Base-by-base conservation (phyloP, 1,140 invertebrate genomes). In the Pteromalus puparum region DNA sequence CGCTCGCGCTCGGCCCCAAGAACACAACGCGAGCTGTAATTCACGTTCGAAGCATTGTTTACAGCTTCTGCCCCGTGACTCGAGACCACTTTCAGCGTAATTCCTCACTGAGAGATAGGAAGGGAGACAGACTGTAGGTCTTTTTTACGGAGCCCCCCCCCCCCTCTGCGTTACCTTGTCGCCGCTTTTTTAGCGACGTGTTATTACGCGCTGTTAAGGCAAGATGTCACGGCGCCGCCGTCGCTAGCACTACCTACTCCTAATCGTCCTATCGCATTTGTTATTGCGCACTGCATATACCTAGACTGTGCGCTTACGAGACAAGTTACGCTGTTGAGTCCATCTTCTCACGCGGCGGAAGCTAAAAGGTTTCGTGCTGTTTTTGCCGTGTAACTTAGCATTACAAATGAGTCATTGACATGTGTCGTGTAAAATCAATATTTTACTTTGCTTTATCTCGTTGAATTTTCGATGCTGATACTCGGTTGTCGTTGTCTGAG, bases 51-150 rank as follows among this genome's bases (percentile, higher is more conserved):
- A 76, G 61, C 30, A 86, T 87, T 88, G 87, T 89, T 89, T 89
- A 88, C 86, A 89, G 88, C 87, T 88, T 91, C 91, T 90, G 89
- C 90, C 18, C 21, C 90, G 90, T 92, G 90, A 91, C 90, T 92
- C 87, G 88, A 90, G 87, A 90, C 90, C 91, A 92, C 90, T 89
- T 89, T 82, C 84, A 88, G 85, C 38, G 85, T 83, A 87, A 76
- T 42, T 75, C 28, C 61, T 61, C 7, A 48, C 48, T 3, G 26
- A 78, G 21, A 53, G 2, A 72, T 7, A 61, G 21, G 5, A 15
- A 42, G 72, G 38, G 70, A 13, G 70, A 73, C 7, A 73, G 70
- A 73, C 7, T 34, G 28, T 34, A 30, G 28, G 6, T 1, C 18
- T 72, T 83, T 83, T 78, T 82, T 67, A 34, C 67, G 30, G 48